Conservation (phyloP, 2,113 vertebrate genomes). For the Salvelinus fontinalis region DNA sequence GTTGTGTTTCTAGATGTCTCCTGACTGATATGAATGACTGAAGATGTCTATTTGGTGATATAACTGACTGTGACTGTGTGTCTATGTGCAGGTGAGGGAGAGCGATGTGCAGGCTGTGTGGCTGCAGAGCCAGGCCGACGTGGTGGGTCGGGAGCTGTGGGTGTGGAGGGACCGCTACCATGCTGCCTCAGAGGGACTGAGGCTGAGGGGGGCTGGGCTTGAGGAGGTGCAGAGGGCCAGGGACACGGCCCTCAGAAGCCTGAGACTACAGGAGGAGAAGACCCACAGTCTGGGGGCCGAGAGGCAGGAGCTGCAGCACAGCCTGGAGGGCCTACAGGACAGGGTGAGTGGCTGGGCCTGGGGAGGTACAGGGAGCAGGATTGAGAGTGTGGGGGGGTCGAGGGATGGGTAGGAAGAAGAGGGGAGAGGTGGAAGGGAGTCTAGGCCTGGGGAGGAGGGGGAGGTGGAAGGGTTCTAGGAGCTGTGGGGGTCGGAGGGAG, state of each 20-base stretch:
- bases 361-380: slow-evolving; percentile 10
- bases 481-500: slow-evolving; percentile 25
- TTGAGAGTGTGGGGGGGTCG: not conserved
- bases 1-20: not conserved
- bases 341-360: slow-evolving; percentile 15
- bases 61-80: not conserved
- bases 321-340: slow-evolving; percentile 30
- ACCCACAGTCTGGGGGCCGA: slow-evolving; percentile 19
- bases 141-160: slow-evolving; percentile 8
- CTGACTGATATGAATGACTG: not conserved
- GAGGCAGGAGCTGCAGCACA: slow-evolving; percentile 25
- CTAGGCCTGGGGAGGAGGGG: not conserved
- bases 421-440: not conserved
- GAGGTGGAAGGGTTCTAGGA: not conserved
- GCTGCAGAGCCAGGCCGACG: slow-evolving; percentile 17
- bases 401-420: not conserved
- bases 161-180: not conserved
- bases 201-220: slow-evolving; percentile 25
- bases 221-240: slow-evolving; percentile 29
- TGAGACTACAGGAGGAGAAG: slow-evolving; percentile 31
- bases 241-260: slow-evolving; percentile 23
- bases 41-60: not conserved
- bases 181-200: slow-evolving; percentile 22
- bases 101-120: not conserved
- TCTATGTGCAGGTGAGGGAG: slow-evolving; percentile 10